Percentiles rank a stretch among this genome's conserved stretches.
phyloP scores from a whole-genome alignment of 2,888 invertebrate species.

The Psylliodes chrysocephalus region DNA sequence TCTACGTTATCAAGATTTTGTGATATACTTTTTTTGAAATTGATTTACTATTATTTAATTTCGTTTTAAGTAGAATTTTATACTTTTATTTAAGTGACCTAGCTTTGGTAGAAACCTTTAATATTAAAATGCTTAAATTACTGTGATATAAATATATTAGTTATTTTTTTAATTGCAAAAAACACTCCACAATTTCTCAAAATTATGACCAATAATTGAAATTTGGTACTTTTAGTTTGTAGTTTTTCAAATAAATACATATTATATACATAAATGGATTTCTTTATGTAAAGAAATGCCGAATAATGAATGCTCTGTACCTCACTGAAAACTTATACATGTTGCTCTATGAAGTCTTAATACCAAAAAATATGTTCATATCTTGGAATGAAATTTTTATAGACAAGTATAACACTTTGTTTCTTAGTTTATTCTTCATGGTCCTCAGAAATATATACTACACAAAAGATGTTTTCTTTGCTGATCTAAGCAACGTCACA shows the following conservation, averaged over 20 bases:
- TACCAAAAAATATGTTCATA: no score
- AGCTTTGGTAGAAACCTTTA: constrained; percentile 24
- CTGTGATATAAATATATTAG: constrained; percentile 47
- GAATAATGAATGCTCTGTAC: background rate
- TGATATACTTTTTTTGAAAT: constrained; percentile 38
- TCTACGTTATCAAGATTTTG: constrained; percentile 39
- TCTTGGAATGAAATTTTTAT: no score
- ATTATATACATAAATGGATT: constrained; percentile 29
- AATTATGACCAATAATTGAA: constrained; percentile 19
- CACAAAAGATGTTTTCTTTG: no score
- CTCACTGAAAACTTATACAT: constrained; percentile 6
- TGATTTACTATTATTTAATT: constrained; percentile 31
- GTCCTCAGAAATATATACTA: no score
- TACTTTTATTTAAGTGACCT: constrained; percentile 20
- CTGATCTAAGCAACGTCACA: no score
- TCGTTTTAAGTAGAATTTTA: constrained; percentile 19
- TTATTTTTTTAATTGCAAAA: constrained; percentile 30
- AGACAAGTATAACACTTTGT: no score
- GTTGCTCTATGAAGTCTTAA: background rate
- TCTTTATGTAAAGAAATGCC: constrained; percentile 33
- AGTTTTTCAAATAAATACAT: constrained; percentile 21
- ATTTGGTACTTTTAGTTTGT: constrained; percentile 25
- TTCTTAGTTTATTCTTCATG: no score
- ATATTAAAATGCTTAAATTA: constrained; percentile 44
- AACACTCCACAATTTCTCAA: constrained; percentile 22